phyloP scores from a whole-genome alignment of 2,113 vertebrate genomes.

The Prionailurus bengalensis region DNA sequence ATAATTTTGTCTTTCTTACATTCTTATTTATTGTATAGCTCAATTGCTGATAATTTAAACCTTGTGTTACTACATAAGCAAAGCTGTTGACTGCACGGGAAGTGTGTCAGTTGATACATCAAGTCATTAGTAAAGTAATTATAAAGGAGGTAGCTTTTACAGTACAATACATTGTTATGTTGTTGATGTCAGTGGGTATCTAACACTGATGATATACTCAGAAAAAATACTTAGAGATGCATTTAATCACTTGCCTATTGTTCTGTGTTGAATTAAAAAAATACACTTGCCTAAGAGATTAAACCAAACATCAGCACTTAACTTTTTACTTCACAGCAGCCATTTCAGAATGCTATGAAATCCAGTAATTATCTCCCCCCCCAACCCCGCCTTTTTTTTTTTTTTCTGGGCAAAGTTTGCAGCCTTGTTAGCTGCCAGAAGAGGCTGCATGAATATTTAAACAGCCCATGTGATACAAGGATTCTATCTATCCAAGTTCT shows the following conservation, averaged over 20 bases:
- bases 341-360: constrained; percentile 26
- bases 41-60: background rate
- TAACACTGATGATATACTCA: background rate
- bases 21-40: background rate
- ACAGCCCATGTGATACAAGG: background rate
- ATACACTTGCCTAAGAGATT: background rate
- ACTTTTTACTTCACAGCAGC: background rate
- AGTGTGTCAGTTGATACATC: constrained; percentile 18
- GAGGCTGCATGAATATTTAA: constrained; percentile 21
- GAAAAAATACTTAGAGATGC: background rate
- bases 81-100: background rate
- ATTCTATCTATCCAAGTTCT: background rate
- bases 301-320: background rate
- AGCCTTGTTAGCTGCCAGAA: background rate
- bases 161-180: background rate
- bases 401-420: background rate
- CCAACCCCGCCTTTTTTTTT: background rate
- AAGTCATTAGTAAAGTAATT: background rate
- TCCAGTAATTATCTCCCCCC: background rate
- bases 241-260: constrained; percentile 6
- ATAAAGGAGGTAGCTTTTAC: background rate
- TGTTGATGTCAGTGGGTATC: background rate
- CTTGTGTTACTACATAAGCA: background rate
- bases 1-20: background rate
- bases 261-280: background rate